phyloP scores from a whole-genome alignment of 2,113 vertebrate species.

The Puntigrus tetrazona region DNA sequence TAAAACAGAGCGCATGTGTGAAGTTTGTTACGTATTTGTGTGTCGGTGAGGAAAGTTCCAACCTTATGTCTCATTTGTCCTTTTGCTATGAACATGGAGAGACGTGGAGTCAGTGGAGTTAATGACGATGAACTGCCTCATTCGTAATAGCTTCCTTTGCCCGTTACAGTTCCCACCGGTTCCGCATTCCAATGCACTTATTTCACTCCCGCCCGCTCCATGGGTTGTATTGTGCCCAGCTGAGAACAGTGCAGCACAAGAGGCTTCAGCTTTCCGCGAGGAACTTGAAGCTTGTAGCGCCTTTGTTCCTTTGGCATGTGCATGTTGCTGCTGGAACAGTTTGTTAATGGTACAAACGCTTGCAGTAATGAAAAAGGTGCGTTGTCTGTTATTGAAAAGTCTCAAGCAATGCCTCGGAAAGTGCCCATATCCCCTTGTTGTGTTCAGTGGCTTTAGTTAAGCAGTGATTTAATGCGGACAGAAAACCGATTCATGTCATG shows the following conservation, averaged over 20 bases:
- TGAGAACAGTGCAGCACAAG: constrained; percentile 28
- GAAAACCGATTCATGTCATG: neutral
- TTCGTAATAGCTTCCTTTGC: constrained; percentile 71
- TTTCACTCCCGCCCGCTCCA: constrained; percentile 69
- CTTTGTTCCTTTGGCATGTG: constrained; percentile 3
- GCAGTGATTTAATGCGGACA: neutral
- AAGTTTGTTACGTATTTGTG: neutral
- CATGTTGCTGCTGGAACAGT: neutral
- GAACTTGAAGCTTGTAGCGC: neutral
- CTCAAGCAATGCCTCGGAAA: neutral
- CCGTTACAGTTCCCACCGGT: constrained; percentile 77
- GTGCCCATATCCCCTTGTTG: neutral
- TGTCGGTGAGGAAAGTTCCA: neutral
- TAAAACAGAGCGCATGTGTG: neutral
- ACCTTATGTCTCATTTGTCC: neutral
- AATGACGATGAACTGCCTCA: constrained; percentile 59
- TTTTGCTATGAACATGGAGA: constrained; percentile 50
- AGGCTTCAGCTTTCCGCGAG: constrained; percentile 9
- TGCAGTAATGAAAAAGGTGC: neutral
- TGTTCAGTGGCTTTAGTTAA: neutral
- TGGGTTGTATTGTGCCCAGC: constrained; percentile 46
- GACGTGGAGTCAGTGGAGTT: constrained; percentile 58
- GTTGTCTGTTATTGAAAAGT: neutral
- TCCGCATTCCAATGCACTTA: constrained; percentile 80
- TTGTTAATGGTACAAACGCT: constrained; percentile 1